phyloP scores from a whole-genome alignment of 2,888 invertebrate species.

The Tolmerus cingulatus region DNA sequence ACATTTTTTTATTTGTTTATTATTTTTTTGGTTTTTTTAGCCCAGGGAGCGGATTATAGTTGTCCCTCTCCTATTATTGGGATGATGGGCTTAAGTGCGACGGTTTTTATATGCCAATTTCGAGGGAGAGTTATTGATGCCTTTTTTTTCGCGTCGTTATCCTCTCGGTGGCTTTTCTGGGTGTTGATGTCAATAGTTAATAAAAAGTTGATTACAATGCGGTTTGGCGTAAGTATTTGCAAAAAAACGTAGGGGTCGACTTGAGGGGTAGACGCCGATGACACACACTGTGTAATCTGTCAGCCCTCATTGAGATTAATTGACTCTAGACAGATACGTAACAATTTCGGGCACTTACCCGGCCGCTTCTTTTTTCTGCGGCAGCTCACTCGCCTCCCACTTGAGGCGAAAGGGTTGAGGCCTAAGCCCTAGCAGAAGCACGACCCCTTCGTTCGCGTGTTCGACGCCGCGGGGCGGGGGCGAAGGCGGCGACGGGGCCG shows the following conservation, averaged over 20 bases:
- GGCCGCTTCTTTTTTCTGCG: neutral
- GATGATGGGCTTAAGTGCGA: conserved; percentile 43
- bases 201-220: conserved; percentile 46
- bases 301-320: conserved; percentile 42
- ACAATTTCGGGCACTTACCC: neutral
- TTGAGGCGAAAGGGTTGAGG: neutral
- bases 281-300: conserved; percentile 25
- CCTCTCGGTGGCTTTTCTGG: neutral
- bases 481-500: neutral
- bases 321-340: conserved; percentile 42
- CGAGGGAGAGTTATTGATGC: conserved; percentile 47
- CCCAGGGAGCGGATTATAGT: conserved; percentile 32
- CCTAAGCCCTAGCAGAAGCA: neutral
- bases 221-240: conserved; percentile 43
- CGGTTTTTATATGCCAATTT: conserved; percentile 45
- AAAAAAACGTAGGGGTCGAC: neutral
- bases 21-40: neutral
- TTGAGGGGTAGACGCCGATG: conserved; percentile 6
- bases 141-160: conserved; percentile 31
- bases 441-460: neutral
- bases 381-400: neutral
- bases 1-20: neutral
- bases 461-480: too few species aligned
- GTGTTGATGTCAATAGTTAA: conserved; percentile 47
- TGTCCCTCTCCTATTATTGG: conserved; percentile 45